Conservation (phyloP, 2,113 vertebrate genomes). For the Nyctereutes procyonoides region DNA sequence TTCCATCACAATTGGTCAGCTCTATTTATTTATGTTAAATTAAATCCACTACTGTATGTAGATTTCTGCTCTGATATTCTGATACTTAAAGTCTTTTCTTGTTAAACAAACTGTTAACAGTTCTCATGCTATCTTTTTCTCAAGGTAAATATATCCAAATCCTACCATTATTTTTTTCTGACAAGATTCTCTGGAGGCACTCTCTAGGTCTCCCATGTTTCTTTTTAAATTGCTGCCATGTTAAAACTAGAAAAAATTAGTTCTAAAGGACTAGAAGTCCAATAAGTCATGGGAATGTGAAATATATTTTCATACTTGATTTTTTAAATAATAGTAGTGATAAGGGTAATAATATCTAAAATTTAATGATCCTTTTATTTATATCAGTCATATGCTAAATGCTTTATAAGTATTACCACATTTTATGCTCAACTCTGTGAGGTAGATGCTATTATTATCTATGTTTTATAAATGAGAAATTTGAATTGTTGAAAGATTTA, state of each 20-base stretch:
- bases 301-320: neutral
- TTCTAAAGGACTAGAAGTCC: neutral
- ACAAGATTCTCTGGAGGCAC: neutral
- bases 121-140: neutral
- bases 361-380: neutral
- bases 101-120: neutral
- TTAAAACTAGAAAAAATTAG: constrained; percentile 29
- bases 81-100: neutral
- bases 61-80: neutral
- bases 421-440: neutral
- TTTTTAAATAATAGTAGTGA: neutral
- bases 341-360: neutral
- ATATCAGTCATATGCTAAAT: neutral
- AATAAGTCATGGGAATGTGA: neutral
- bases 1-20: neutral
- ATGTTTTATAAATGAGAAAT: neutral
- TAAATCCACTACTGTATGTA: neutral
- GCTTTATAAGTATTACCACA: neutral
- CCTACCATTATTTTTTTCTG: neutral
- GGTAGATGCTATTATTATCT: neutral
- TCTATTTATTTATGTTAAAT: neutral
- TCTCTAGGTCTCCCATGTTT: neutral
- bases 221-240: neutral
- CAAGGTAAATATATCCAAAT: neutral
- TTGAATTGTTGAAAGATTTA: neutral